Evolutionary conservation across 2,888 invertebrate species (phyloP).

Genomic region (Eristalis tenax): DNA sequence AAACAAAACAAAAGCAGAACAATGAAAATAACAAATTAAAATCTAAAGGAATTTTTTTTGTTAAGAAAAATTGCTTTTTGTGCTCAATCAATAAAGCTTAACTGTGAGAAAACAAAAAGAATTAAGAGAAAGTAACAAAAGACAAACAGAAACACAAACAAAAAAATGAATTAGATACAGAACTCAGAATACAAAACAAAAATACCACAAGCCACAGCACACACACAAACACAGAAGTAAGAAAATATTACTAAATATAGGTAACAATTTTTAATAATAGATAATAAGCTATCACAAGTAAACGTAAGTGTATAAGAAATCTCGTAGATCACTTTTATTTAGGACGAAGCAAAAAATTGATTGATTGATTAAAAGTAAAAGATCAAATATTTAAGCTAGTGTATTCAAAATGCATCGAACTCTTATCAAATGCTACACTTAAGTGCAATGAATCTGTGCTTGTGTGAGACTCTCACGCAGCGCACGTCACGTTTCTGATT

Average conservation of each 20-base stretch:
- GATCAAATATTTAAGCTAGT: conserved; percentile 47
- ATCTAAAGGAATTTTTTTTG: conserved; percentile 74
- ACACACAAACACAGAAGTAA: conserved; percentile 33
- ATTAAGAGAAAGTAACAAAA: conserved; percentile 52
- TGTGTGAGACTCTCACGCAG: conserved; percentile 24
- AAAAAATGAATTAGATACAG: conserved; percentile 44
- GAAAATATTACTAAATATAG: conserved; percentile 2
- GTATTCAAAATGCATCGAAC: conserved; percentile 76
- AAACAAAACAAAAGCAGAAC: conserved; percentile 33
- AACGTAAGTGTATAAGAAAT: conserved; percentile 40
- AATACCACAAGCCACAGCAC: conserved; percentile 72
- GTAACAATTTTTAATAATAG: conserved; percentile 43
- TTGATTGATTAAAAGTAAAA: background rate
- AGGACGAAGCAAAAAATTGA: conserved; percentile 30
- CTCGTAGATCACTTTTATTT: conserved; percentile 64
- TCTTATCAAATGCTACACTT: conserved; percentile 73
- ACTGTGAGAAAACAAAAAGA: conserved; percentile 78
- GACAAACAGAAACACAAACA: conserved; percentile 63
- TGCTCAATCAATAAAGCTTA: conserved; percentile 81
- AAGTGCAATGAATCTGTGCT: conserved; percentile 55
- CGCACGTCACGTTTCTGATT: conserved; percentile 72
- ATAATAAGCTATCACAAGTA: conserved; percentile 42
- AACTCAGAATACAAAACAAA: conserved; percentile 52
- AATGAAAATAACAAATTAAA: conserved; percentile 29
- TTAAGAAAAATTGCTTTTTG: conserved; percentile 77